Conservation (phyloP, 2,888 invertebrate species). For the Pyrrhosoma nymphula region DNA sequence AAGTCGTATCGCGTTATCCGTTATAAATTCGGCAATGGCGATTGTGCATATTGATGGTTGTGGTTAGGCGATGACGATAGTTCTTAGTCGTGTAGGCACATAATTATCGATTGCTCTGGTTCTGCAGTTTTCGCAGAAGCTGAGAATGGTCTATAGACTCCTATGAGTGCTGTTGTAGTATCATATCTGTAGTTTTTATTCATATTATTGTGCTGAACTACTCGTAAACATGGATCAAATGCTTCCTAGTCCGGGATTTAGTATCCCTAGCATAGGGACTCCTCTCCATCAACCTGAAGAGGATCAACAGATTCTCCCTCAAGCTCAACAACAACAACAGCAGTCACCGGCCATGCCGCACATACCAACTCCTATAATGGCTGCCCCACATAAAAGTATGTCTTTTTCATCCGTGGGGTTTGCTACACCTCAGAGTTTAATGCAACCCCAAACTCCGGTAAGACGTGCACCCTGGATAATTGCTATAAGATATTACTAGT, state of each 20-base stretch:
- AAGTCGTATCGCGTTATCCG: not conserved
- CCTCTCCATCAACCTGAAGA: slow-evolving; percentile 94
- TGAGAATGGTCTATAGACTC: not conserved
- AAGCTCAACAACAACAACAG: slow-evolving; percentile 88
- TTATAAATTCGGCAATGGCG: slow-evolving; percentile 10
- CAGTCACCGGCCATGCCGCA: slow-evolving; percentile 79
- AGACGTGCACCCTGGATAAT: slow-evolving; percentile 73
- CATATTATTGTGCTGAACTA: not conserved
- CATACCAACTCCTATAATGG: slow-evolving; percentile 57
- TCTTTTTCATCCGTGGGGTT: slow-evolving; percentile 80
- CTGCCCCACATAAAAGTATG: slow-evolving; percentile 78
- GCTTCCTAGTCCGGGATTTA: slow-evolving; percentile 92
- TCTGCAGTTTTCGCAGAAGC: too few relatives aligned
- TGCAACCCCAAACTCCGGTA: slow-evolving; percentile 95
- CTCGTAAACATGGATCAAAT: slow-evolving; percentile 89
- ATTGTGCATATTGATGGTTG: not conserved
- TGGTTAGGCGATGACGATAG: not conserved
- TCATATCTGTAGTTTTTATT: not conserved
- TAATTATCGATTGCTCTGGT: not conserved
- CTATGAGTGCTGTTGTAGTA: not conserved
- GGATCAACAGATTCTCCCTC: slow-evolving; percentile 93
- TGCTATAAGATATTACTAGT: not conserved
- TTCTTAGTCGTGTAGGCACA: not conserved
- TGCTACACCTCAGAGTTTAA: slow-evolving; percentile 89
- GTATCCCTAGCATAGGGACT: slow-evolving; percentile 94